Percentiles rank a stretch among this genome's conserved stretches.
Evolutionary conservation across 2,888 invertebrate genomes (phyloP).

Genomic region (Limnephilus lunatus): DNA sequence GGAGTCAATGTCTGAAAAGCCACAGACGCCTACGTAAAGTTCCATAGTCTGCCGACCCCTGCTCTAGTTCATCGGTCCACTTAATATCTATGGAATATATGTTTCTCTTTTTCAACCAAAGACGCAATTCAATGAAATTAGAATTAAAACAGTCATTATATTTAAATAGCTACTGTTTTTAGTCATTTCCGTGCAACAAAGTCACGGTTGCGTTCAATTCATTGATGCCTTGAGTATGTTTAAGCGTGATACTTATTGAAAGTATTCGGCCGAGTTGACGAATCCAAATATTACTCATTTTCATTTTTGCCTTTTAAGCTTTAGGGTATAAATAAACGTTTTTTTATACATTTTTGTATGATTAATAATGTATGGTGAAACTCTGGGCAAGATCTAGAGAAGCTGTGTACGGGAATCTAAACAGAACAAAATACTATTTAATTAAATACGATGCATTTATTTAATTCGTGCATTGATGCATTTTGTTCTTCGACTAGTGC

Average conservation of each 20-base stretch:
- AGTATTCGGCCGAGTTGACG: neutral
- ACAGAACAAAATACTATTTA: neutral
- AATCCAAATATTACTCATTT: slow-evolving; percentile 14
- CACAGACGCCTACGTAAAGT: too few species aligned
- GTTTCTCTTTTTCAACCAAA: neutral
- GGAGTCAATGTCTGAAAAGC: too few species aligned
- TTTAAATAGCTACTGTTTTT: neutral
- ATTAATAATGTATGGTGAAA: slow-evolving; percentile 27
- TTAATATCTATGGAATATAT: too few species aligned
- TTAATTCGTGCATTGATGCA: neutral
- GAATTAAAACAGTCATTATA: neutral
- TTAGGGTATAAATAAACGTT: slow-evolving; percentile 35
- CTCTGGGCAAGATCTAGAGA: neutral
- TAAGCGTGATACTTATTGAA: slow-evolving; percentile 2
- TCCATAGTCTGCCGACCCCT: too few species aligned
- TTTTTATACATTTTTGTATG: slow-evolving; percentile 38
- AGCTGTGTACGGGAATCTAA: neutral
- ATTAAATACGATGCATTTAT: neutral
- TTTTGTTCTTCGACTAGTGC: neutral
- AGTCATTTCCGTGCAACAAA: neutral
- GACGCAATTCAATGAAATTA: neutral
- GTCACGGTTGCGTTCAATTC: slow-evolving; percentile 10
- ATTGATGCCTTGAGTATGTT: slow-evolving; percentile 22
- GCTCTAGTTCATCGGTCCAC: too few species aligned
- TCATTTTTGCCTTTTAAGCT: slow-evolving; percentile 38